Conservation (phyloP, 2,113 vertebrate genomes). For the Piliocolobus tephrosceles region DNA sequence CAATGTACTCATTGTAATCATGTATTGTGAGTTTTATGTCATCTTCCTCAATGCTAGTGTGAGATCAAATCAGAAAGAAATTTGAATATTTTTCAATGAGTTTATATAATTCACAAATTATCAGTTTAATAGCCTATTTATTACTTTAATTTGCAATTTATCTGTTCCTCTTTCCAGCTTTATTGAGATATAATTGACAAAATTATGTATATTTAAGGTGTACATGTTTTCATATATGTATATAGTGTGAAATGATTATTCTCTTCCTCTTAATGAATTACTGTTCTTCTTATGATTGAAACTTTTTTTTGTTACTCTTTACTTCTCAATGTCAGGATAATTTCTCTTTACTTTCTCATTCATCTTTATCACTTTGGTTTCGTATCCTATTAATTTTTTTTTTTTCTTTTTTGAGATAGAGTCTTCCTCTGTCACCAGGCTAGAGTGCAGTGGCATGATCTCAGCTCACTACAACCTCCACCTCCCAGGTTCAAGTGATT, state of each 20-base stretch:
- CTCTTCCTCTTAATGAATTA: background rate
- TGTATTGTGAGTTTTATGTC: background rate
- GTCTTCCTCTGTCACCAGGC: background rate
- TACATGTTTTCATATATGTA: background rate
- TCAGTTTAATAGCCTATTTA: background rate
- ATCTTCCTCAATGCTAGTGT: background rate
- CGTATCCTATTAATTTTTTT: background rate
- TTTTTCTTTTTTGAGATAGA: no score
- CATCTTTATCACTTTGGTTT: slow-evolving; percentile 16
- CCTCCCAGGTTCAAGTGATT: background rate
- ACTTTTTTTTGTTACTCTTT: background rate
- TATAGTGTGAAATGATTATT: background rate
- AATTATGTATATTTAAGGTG: background rate
- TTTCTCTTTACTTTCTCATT: slow-evolving; percentile 9
- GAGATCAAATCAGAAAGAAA: background rate
- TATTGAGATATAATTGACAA: background rate
- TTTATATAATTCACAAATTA: background rate
- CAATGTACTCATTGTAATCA: background rate
- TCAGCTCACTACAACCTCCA: no score
- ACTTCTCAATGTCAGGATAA: background rate
- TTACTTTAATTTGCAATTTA: background rate
- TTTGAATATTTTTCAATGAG: background rate
- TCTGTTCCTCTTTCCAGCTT: background rate
- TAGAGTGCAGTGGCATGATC: no score
- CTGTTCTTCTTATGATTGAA: background rate